Base-by-base conservation (phyloP, 2,113 vertebrate species). In the Gasterosteus aculeatus region DNA sequence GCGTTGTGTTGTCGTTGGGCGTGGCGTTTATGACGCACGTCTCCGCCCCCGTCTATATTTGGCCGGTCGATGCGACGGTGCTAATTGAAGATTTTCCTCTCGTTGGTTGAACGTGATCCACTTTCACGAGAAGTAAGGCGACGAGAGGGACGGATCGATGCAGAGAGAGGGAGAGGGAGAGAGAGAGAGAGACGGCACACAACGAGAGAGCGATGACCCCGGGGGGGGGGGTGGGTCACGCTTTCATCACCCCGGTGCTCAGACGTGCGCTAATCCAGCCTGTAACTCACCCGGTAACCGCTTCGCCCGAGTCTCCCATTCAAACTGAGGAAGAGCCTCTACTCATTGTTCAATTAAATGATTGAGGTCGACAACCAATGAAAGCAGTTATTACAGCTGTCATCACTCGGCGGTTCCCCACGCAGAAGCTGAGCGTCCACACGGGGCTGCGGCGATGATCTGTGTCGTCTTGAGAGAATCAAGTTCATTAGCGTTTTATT, bases 41-140 rank as follows among this genome's bases (percentile, higher is more conserved):
- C 56, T 71, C 71, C 61, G 75, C 62, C 53, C 72, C 19, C 19
- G 83, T 83, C 85, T 90, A 82, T 87, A 89, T 85, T 88, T 84
- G 68, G 76, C 72, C 73, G 11, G 78, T 15, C 76, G 56, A 47
- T 54, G 70, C 72, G 84, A 80, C 41, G 14, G 46, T 10, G 64
- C 65, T 85, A 78, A 87, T 85, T 85, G 72, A 88, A 67, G 56
- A 86, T 81, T 77, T 86, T 26, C 75, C 60, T 76, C 67, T 63
- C 10, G 62, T 80, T 60, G 78, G 77, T 5, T 3, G 69, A 69
- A 47, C 42, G 54, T 42, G 74, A 76, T 73, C 77, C 67, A 29
- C 44, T 33, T 42, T 63, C 78, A 58, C 31, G 26, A n/a, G 9
- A 57, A 39, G 16, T 5, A 18, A 38, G 19, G 38, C 14, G 29